Base-by-base conservation (phyloP, 2,888 invertebrate species). In the Leptura quadrifasciata region DNA sequence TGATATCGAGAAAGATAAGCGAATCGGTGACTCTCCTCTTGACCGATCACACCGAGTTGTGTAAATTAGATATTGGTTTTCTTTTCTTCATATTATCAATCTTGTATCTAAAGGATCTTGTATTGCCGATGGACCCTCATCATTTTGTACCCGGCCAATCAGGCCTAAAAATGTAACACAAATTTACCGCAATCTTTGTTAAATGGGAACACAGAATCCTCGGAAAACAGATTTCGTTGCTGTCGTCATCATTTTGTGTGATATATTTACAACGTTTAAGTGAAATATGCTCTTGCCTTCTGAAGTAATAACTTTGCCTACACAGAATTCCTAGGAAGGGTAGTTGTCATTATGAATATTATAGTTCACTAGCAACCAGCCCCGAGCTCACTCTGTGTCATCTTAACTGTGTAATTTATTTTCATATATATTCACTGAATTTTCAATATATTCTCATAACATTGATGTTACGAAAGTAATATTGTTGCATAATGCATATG, bases 161-260 rank as follows among this genome's bases (percentile, higher is more conserved):
- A 21, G n/a, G 6, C 4, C 67, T 55, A 27, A 55, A 55, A 67
- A 67, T 67, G 17, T 27, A 24, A 55, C 55, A 27, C 18, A 52
- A 27, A 67, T 67, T n/a, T n/a, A 35, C 24, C 54, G 12, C 27
- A 21, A 67, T 52, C 54, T 9, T 17, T n/a, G 20, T 52, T 52
- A 39, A 47, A 52, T 21, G 20, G 5, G 54, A n/a, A 17, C 0
- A 10, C 2, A 21, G 20, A 18, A 64, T 17, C 9, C 47, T 18
- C 47, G 5, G 21, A n/a, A 39, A 39, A 47, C 5, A 47, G 15
- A 47, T 64, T n/a, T 64, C 64, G 2, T 39, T n/a, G 21, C 17
- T 47, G 64, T 64, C n/a, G 47, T 1, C 35, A 47, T 64, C 18
- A 39, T 15, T 47, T 47, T 64, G 17, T 5, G 39, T 39, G 64